Percentiles rank a stretch among this genome's conserved stretches.
Conservation (phyloP, 35 echinoderm and acorn worm species). For the Diadema setosum region DNA sequence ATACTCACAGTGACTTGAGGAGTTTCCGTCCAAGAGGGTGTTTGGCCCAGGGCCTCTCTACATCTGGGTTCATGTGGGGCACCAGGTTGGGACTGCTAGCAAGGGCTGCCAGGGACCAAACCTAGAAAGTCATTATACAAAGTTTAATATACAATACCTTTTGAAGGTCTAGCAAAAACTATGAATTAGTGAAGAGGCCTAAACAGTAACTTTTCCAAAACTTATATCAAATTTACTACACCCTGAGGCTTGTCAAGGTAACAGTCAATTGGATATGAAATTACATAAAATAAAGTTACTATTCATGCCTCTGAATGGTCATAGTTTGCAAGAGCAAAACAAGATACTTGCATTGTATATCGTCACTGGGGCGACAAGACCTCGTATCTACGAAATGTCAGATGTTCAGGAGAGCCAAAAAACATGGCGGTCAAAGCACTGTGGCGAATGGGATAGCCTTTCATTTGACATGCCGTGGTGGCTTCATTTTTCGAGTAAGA, state of each 20-base stretch:
- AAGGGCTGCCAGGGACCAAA: conserved; percentile 82
- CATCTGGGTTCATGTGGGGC: conserved; percentile 49
- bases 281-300: neutral
- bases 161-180: neutral
- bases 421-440: too few species aligned
- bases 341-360: too few species aligned
- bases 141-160: neutral
- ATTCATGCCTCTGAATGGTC: neutral
- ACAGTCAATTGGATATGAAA: neutral
- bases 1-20: conserved; percentile 74
- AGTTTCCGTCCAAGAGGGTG: conserved; percentile 89
- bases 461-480: too few species aligned
- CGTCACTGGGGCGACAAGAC: too few species aligned
- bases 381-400: too few species aligned
- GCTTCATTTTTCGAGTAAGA: too few species aligned
- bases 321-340: too few species aligned
- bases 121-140: conserved; percentile 16
- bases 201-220: neutral
- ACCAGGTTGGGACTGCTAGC: conserved; percentile 53
- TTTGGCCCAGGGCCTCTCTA: conserved; percentile 66
- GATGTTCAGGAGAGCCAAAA: too few species aligned
- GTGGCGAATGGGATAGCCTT: too few species aligned
- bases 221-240: neutral
- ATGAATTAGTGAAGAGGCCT: neutral
- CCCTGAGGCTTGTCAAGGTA: too few species aligned